phyloP scores from a whole-genome alignment of 2,888 invertebrate genomes.

The Oeneis ivallda region DNA sequence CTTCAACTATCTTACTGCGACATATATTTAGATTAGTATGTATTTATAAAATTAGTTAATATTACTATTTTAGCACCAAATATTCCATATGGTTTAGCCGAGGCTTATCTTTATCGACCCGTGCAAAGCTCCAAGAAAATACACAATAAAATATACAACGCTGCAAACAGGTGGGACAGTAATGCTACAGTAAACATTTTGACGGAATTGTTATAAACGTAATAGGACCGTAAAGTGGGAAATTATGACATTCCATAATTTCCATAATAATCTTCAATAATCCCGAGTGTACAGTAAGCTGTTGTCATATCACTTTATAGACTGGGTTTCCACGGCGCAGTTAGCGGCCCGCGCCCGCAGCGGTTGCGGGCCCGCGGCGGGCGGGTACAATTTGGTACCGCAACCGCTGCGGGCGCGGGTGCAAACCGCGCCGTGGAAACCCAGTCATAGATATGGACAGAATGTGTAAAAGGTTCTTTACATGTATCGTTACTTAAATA shows the following conservation, averaged over 20 bases:
- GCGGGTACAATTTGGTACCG: too few relatives aligned
- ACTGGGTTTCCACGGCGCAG: too few relatives aligned
- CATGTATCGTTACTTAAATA: neutral
- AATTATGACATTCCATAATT: constrained; percentile 16
- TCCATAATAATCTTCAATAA: constrained; percentile 8
- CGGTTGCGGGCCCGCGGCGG: too few relatives aligned
- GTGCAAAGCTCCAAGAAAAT: neutral
- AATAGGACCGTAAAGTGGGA: constrained; percentile 24
- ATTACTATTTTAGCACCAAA: too few relatives aligned
- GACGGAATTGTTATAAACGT: constrained; percentile 31
- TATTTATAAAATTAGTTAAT: neutral
- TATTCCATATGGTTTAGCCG: too few relatives aligned
- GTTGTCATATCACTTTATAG: constrained; percentile 8
- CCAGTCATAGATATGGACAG: constrained; percentile 4
- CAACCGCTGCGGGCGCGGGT: too few relatives aligned
- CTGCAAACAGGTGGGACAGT: constrained; percentile 28
- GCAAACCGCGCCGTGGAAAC: too few relatives aligned
- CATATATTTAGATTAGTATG: too few relatives aligned
- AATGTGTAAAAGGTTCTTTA: neutral
- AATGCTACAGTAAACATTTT: constrained; percentile 36
- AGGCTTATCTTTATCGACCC: neutral
- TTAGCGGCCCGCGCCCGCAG: too few relatives aligned
- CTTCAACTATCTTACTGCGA: too few relatives aligned
- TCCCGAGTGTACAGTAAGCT: neutral
- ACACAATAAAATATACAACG: constrained; percentile 25